Conservation (phyloP, 2,888 invertebrate genomes). For the Norana najaformis region DNA sequence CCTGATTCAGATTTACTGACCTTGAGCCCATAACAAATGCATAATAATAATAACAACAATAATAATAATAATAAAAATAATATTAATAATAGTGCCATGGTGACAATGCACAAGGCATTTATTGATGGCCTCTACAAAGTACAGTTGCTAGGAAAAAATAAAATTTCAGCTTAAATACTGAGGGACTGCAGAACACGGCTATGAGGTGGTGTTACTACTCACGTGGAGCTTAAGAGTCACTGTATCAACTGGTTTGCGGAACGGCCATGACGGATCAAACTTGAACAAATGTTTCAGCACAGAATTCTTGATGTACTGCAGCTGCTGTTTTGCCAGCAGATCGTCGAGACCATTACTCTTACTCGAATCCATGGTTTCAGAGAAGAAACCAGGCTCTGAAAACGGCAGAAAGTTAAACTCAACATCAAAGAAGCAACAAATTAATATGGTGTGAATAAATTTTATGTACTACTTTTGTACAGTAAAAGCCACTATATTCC, state of each 20-base stretch:
- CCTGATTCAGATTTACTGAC: no score
- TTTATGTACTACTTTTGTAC: background rate
- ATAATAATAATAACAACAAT: no score
- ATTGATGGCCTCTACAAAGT: background rate
- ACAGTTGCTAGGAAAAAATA: background rate
- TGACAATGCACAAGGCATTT: background rate
- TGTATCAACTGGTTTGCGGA: constrained; percentile 95
- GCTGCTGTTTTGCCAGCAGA: background rate
- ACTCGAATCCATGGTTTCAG: background rate
- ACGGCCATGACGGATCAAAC: constrained; percentile 81
- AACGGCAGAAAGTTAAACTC: background rate
- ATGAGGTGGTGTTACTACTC: constrained; percentile 61
- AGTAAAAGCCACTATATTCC: no score
- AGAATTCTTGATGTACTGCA: background rate
- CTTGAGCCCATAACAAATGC: no score
- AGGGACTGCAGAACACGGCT: background rate
- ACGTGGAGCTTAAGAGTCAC: constrained; percentile 91
- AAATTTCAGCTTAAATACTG: background rate
- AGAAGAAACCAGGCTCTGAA: background rate
- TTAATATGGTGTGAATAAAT: background rate
- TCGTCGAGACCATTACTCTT: background rate
- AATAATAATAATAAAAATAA: no score
- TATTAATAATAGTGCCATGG: no score
- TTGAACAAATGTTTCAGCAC: background rate
- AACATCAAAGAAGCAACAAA: background rate